Evolutionary conservation across 1,140 invertebrate species (phyloP).

Genomic region (Lasioglossum baleicum): DNA sequence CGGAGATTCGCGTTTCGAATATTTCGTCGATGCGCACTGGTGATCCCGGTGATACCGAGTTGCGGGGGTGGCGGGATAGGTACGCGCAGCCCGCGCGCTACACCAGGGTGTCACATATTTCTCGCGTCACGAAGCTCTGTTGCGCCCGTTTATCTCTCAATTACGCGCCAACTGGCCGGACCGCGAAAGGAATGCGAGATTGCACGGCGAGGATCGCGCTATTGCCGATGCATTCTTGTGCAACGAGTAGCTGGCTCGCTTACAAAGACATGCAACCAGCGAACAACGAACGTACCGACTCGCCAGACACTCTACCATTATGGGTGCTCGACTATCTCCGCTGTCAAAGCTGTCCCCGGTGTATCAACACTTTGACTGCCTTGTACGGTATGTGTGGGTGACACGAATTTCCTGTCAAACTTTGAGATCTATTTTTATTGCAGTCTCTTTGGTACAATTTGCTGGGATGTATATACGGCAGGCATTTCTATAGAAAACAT

Average conservation of each 20-base stretch:
- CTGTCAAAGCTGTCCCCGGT: neutral
- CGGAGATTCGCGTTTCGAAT: slow-evolving; percentile 14
- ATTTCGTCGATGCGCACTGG: neutral
- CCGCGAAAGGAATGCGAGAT: slow-evolving; percentile 7
- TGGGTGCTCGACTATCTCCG: too few relatives aligned
- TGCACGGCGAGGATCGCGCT: neutral
- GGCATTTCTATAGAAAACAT: too few relatives aligned
- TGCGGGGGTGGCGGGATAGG: neutral
- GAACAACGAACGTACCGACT: too few relatives aligned
- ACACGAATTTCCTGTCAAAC: too few relatives aligned
- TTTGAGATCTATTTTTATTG: too few relatives aligned
- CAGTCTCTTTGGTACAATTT: too few relatives aligned
- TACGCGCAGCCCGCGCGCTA: neutral
- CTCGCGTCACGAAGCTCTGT: slow-evolving; percentile 9
- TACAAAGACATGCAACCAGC: too few relatives aligned
- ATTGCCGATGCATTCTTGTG: neutral
- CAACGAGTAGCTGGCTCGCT: neutral
- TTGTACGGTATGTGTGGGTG: too few relatives aligned
- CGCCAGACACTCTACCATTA: too few relatives aligned
- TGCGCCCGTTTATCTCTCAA: slow-evolving; percentile 15
- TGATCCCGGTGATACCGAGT: neutral
- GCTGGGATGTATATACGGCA: too few relatives aligned
- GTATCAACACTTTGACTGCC: too few relatives aligned
- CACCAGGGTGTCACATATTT: neutral
- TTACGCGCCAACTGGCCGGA: slow-evolving; percentile 10